Conservation (phyloP, 2,888 invertebrate species). For the Drosophila paramelanica region DNA sequence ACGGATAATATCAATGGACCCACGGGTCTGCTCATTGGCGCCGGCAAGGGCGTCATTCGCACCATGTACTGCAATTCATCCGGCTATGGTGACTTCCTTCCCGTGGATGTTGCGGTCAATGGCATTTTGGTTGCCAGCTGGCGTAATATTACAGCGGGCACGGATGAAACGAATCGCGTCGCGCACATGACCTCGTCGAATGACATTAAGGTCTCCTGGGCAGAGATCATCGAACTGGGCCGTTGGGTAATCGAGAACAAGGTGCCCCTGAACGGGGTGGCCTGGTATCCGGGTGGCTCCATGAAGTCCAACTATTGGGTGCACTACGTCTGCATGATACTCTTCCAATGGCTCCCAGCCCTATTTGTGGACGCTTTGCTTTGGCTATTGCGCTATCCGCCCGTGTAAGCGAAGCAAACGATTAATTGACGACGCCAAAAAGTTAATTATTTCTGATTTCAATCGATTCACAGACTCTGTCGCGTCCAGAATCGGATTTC, state of each 20-base stretch:
- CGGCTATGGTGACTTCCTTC: conserved; percentile 92
- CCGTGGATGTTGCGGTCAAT: conserved; percentile 93
- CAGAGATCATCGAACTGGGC: conserved; percentile 93
- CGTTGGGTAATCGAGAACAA: conserved; percentile 90
- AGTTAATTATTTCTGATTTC: background rate
- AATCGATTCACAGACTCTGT: conserved; percentile 87
- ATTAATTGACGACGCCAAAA: no score
- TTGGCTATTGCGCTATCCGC: conserved; percentile 93
- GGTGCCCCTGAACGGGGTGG: conserved; percentile 94
- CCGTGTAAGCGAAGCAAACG: conserved; percentile 88
- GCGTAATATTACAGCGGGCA: conserved; percentile 73
- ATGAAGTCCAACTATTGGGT: conserved; percentile 92
- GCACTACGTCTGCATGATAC: conserved; percentile 92
- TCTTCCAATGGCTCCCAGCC: conserved; percentile 97
- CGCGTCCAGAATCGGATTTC: conserved; percentile 92
- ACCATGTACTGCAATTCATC: conserved; percentile 93
- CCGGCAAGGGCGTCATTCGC: conserved; percentile 95
- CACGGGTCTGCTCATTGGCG: conserved; percentile 91
- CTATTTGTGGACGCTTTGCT: conserved; percentile 92
- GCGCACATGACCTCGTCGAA: conserved; percentile 92
- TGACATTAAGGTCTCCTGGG: conserved; percentile 94
- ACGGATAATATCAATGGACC: conserved; percentile 98
- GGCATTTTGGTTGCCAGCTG: conserved; percentile 85
- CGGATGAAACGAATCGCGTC: conserved; percentile 85
- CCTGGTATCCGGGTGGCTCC: conserved; percentile 94